Evolutionary conservation across 2,888 invertebrate species (phyloP).

Genomic region (Athripsodes cinereus): DNA sequence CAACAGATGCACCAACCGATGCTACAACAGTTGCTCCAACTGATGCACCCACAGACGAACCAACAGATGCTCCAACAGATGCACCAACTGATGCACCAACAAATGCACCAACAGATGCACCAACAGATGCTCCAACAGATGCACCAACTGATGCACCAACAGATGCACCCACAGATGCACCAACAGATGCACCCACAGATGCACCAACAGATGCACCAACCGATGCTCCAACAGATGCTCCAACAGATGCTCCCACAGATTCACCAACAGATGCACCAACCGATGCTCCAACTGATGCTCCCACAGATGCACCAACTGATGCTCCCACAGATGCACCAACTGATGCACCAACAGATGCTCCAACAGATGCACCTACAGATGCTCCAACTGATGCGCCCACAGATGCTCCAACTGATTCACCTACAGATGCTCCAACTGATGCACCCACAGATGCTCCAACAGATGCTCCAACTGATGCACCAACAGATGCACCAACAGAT

Average conservation of each 20-base stretch:
- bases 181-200: constrained; percentile 13
- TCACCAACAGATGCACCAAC: constrained; percentile 15
- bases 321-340: constrained; percentile 8
- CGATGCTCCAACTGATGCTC: constrained; percentile 10
- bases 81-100: constrained; percentile 8
- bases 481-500: constrained; percentile 8
- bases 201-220: constrained; percentile 16
- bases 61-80: constrained; percentile 11
- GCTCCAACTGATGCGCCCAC: constrained; percentile 10
- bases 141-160: constrained; percentile 11
- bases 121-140: constrained; percentile 11
- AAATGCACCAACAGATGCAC: constrained; percentile 7
- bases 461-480: constrained; percentile 9
- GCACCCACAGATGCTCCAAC: constrained; percentile 15
- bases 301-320: constrained; percentile 9
- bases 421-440: constrained; percentile 14
- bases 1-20: constrained; percentile 10
- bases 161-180: constrained; percentile 6
- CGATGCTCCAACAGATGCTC: constrained; percentile 10
- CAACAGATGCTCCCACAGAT: constrained; percentile 11
- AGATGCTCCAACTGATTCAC: constrained; percentile 9
- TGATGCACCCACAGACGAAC: constrained; percentile 7
- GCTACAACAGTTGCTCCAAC: constrained; percentile 11
- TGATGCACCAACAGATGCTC: constrained; percentile 9
- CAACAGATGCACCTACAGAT: constrained; percentile 12